Evolutionary conservation across 2,113 vertebrate genomes (phyloP), one percentile per base, ranked within the genome.

Genomic region (Corythornis vintsioides): DNA sequence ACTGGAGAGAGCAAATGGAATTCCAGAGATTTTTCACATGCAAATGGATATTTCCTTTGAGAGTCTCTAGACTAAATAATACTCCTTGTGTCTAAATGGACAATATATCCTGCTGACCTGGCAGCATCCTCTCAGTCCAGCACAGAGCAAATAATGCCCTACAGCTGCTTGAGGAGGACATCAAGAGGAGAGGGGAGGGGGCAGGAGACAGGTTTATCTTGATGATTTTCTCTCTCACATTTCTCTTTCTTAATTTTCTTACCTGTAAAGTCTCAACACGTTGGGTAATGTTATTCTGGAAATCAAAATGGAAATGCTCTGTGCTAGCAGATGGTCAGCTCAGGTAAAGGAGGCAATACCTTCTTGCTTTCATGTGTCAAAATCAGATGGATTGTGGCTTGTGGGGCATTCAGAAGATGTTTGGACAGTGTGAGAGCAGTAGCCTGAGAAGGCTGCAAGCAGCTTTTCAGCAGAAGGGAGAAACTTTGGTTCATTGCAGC

Each of bases 51-150:
- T 96, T 97, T 97, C 96, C 97, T 97, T 75, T 81, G 94, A 85
- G 95, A 90, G 87, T 48, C 94, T 81, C 83, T 96, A 98, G 97
- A 97, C 97, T 97, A 97, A 98, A 97, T 97, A 97, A 96, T 43
- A 63, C 86, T 94, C 76, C 86, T 78, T 63, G 87, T 82, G 93
- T 96, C 95, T 95, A 74, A 86, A 94, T 84, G 90, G 89, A 77
- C 56, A 13, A 50, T 82, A 57, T 61, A 73, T 50, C 52, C 96
- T 61, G 88, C 96, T 92, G 96, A 79, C 55, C 93, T 75, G 81
- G 90, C 69, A 11, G n/a, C 21, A 81, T 90, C 82, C 78, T 48
- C 42, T 45, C 35, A 18, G 26, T 20, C 56, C 60, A 7, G 63
- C 64, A 65, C 11, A 61, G 84, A 88, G 38, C 5, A 50, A 15